Conservation (phyloP, 2,797 vertebrate species). For the Euthynnus affinis region DNA sequence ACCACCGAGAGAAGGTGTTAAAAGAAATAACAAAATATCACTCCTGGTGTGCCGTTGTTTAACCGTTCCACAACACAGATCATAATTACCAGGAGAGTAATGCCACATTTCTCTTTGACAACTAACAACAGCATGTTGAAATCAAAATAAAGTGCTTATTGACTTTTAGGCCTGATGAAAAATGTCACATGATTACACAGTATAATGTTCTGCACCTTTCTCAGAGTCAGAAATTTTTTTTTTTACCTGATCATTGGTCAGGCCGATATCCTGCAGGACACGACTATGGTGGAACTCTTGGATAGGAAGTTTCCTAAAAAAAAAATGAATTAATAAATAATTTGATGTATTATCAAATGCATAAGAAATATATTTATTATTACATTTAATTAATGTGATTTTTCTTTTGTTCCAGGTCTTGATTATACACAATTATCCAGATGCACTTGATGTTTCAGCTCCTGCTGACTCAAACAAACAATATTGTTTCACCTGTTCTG, state of each 20-base stretch:
- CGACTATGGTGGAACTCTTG: conserved; percentile 95
- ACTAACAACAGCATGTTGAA: not conserved
- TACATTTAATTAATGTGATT: not conserved
- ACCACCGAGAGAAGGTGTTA: fast-evolving
- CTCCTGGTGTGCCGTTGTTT: not conserved
- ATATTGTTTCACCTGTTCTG: not conserved
- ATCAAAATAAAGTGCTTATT: not conserved
- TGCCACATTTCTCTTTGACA: not conserved
- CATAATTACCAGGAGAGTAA: too few species aligned
- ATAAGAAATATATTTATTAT: not conserved
- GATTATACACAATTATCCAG: not conserved
- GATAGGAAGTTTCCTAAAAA: conserved; percentile 92
- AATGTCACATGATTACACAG: not conserved
- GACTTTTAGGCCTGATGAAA: not conserved
- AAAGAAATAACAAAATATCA: not conserved
- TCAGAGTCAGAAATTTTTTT: too few species aligned
- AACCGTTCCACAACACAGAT: not conserved
- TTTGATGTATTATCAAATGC: not conserved
- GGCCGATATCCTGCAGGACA: conserved; percentile 89
- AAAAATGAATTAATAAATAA: not conserved
- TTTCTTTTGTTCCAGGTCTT: not conserved
- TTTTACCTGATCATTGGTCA: conserved; percentile 90
- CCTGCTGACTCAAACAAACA: not conserved
- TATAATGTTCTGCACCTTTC: not conserved
- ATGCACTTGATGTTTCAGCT: not conserved